phyloP scores from a whole-genome alignment of 2,888 invertebrate genomes.

The Drosophila phalerata region DNA sequence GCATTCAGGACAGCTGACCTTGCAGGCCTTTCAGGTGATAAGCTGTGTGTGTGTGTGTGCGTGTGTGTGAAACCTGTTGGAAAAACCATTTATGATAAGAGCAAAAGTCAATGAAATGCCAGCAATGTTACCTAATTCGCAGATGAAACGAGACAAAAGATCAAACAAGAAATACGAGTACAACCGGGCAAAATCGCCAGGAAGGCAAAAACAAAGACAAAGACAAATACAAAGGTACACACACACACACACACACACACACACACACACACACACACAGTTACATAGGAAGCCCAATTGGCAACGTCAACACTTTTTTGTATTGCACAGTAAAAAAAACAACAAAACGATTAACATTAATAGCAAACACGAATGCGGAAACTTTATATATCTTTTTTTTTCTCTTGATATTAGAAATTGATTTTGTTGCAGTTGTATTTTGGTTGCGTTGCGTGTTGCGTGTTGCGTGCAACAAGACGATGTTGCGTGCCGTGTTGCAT shows the following conservation, averaged over 20 bases:
- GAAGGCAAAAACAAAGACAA: conserved; percentile 51
- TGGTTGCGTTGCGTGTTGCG: no score
- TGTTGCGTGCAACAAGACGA: conserved; percentile 33
- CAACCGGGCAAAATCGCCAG: conserved; percentile 50
- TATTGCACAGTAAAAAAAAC: conserved; percentile 58
- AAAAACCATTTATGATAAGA: conserved; percentile 68
- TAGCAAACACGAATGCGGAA: conserved; percentile 60
- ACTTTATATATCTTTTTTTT: conserved; percentile 11
- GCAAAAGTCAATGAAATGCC: conserved; percentile 75
- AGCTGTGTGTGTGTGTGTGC: conserved; percentile 16
- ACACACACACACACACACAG: conserved; percentile 8
- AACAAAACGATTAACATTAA: conserved; percentile 41
- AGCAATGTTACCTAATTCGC: conserved; percentile 74
- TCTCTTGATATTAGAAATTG: conserved; percentile 1
- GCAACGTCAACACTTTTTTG: conserved; percentile 72
- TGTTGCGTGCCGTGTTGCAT: conserved; percentile 2
- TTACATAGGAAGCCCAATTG: conserved; percentile 47
- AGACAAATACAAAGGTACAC: conserved; percentile 20
- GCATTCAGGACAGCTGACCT: conserved; percentile 31
- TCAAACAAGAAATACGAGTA: conserved; percentile 71
- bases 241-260: conserved; percentile 12
- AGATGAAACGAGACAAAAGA: conserved; percentile 38
- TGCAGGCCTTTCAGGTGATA: conserved; percentile 19
- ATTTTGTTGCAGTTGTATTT: conserved; percentile 3
- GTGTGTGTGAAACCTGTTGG: conserved; percentile 59